Conservation (phyloP, 2,797 vertebrate species). For the Lepus oiostolus region DNA sequence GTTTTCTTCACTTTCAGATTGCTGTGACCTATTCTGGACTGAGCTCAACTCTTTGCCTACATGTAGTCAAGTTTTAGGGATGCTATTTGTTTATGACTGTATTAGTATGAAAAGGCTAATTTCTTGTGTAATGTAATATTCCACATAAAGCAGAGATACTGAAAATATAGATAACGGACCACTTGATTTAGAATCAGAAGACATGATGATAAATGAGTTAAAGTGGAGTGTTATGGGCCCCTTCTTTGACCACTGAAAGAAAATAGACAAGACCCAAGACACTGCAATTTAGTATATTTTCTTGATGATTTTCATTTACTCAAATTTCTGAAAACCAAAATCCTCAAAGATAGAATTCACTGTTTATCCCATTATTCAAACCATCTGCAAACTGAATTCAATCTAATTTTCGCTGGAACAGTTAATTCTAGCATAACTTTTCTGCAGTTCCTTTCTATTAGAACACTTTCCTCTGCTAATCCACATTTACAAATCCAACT, state of each 20-base stretch:
- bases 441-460: background rate
- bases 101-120: background rate
- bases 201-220: background rate
- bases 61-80: background rate
- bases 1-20: no score
- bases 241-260: background rate
- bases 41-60: background rate
- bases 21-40: background rate
- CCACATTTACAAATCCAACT: background rate
- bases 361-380: constrained; percentile 41
- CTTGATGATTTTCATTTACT: constrained; percentile 1
- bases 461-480: background rate
- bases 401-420: constrained; percentile 13
- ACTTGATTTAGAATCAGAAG: background rate
- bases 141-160: background rate
- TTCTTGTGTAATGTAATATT: constrained; percentile 39
- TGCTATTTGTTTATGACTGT: background rate
- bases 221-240: background rate
- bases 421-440: background rate
- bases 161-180: background rate
- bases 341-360: background rate
- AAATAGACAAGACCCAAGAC: background rate
- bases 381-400: background rate
- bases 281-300: background rate
- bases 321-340: constrained; percentile 37